Conservation (phyloP, 2,797 vertebrate genomes). For the Microctenopoma steveboyesi region DNA sequence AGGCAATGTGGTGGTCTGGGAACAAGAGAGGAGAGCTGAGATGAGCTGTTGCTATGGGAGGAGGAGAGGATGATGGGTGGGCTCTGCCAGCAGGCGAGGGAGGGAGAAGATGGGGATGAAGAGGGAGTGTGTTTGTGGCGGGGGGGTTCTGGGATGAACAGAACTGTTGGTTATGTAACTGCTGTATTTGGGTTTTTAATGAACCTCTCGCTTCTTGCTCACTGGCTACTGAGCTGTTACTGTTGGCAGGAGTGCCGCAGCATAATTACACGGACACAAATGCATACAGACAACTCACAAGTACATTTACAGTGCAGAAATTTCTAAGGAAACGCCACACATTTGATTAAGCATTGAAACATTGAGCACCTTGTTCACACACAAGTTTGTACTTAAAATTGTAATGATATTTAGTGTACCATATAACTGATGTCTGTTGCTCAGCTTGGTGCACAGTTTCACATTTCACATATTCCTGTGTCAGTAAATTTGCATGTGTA, state of each 20-base stretch:
- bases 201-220: constrained; percentile 79
- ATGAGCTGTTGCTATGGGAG: constrained; percentile 77
- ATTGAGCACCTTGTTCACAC: constrained; percentile 52
- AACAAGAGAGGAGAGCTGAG: constrained; percentile 68
- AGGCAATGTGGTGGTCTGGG: constrained; percentile 58
- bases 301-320: constrained; percentile 48
- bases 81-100: constrained; percentile 69
- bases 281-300: constrained; percentile 29
- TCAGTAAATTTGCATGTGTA: constrained; percentile 35
- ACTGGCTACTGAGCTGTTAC: constrained; percentile 79
- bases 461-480: constrained; percentile 34
- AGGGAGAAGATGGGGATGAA: constrained; percentile 66
- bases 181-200: constrained; percentile 81
- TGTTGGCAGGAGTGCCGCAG: constrained; percentile 77
- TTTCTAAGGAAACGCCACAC: constrained; percentile 48
- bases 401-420: constrained; percentile 11
- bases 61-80: constrained; percentile 72
- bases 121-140: constrained; percentile 66
- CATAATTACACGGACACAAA: constrained; percentile 62
- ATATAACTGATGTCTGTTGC: constrained; percentile 4
- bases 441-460: constrained; percentile 2
- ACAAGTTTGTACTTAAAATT: constrained; percentile 23
- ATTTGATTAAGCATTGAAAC: constrained; percentile 54
- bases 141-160: constrained; percentile 72
- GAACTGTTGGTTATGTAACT: constrained; percentile 80